Percentiles rank a stretch among this genome's conserved stretches.
These are phyloP conservation scores for Scrobipalpa atriplicella DNA, from an alignment of 2,888 invertebrate genomes.

Conservation along the genomic window DNA sequence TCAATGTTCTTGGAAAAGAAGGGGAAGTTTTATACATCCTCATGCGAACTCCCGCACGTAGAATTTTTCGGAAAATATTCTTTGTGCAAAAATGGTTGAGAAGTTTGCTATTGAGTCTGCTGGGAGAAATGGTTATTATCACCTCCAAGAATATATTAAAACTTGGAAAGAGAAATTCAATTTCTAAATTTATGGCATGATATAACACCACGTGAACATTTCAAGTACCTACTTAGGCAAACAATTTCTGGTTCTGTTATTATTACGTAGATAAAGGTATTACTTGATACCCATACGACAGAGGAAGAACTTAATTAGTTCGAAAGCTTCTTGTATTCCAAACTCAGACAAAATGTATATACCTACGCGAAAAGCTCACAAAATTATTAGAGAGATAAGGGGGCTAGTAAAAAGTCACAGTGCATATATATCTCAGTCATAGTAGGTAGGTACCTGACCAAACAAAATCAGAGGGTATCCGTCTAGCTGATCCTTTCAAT, in stretches of 20 bases:
- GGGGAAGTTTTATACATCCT: constrained; percentile 20
- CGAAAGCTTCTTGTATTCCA: too few species aligned
- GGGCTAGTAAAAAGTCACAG: too few species aligned
- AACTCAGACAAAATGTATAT: too few species aligned
- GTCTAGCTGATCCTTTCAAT: constrained; percentile 11
- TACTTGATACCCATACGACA: too few species aligned
- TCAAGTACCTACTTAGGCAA: too few species aligned
- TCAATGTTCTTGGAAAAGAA: constrained; percentile 37
- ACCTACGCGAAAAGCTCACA: too few species aligned
- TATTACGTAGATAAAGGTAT: too few species aligned
- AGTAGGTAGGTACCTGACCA: not conserved
- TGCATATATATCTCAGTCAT: not conserved
- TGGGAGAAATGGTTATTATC: constrained; percentile 1
- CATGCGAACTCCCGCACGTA: not conserved
- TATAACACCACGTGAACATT: not conserved
- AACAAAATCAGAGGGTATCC: not conserved
- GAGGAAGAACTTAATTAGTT: too few species aligned
- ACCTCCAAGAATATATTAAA: constrained; percentile 2
- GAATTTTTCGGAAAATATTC: constrained; percentile 17
- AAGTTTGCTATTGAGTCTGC: constrained; percentile 1
- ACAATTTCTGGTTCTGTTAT: too few species aligned
- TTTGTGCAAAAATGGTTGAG: not conserved
- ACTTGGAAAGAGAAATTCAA: not conserved
- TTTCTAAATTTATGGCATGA: not conserved
- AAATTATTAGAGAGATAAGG: too few species aligned